Evolutionary conservation across 2,113 vertebrate species (phyloP), one percentile per base, ranked within the genome.

Genomic region (Perca fluviatilis): DNA sequence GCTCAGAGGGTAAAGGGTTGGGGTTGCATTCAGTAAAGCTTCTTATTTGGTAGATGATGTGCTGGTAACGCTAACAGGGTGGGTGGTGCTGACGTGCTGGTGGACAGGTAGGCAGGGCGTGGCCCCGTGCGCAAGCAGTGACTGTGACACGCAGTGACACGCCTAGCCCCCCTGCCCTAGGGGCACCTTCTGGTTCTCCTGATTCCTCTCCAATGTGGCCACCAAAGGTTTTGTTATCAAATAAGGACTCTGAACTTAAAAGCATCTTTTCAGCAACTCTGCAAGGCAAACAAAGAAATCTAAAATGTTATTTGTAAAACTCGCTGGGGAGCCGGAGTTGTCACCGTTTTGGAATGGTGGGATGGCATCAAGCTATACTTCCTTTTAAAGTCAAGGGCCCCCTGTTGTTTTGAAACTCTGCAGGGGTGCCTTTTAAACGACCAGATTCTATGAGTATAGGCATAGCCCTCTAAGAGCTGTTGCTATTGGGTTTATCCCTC

Each of bases 91-190:
- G 87, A 77, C 19, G 93, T 90, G 84, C 82, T 89, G 86, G 89
- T 89, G 87, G 89, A 92, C 92, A 94, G 92, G 95, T 91, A 94
- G 91, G 93, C 91, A 93, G 92, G 92, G 93, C 91, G 93, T 94
- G 93, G 92, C 93, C 92, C 93, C 93, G 92, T 95, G 94, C 92
- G 92, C 93, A 94, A 93, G 92, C 89, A 89, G 87, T 88, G 91
- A 94, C 94, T 94, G 95, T 95, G 94, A 92, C 88, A 94, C 94
- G 92, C 93, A 93, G 94, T 94, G 94, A 95, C 93, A 95, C 94
- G 94, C 94, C 94, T 95, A 95, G 91, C 94, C 94, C 92, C 87
- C 94, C 94, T 90, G 94, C 88, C 91, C 93, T 63, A 77, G 79
- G 72, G 69, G 30, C 84, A 66, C 63, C 75, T 43, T 46, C 82